Conservation (phyloP, 2,888 invertebrate species). For the Morpho helenor region DNA sequence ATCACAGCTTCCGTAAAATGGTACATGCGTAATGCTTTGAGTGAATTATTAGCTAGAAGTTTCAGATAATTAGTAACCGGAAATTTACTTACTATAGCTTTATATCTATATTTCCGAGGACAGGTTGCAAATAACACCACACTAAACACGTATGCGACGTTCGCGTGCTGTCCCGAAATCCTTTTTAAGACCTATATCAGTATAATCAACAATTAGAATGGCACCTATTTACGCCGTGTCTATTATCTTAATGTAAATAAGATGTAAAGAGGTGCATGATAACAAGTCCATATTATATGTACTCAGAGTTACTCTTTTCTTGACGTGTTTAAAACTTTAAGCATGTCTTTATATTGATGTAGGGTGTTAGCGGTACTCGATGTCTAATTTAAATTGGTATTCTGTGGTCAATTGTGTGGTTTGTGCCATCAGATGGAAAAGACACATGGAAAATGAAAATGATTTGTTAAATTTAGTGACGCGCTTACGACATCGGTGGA, state of each 20-base stretch:
- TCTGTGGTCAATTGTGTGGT: slow-evolving; percentile 15
- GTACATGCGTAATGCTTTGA: too few species aligned
- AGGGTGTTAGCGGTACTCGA: background rate
- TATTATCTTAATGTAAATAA: slow-evolving; percentile 38
- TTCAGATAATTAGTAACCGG: too few species aligned
- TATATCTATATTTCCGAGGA: too few species aligned
- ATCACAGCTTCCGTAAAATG: too few species aligned
- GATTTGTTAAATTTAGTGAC: slow-evolving; percentile 6
- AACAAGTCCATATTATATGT: slow-evolving; percentile 12
- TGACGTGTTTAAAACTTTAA: background rate
- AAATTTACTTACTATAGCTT: too few species aligned
- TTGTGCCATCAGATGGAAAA: slow-evolving; percentile 17
- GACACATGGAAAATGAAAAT: slow-evolving; percentile 17
- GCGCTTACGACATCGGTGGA: slow-evolving; percentile 33
- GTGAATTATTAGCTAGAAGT: too few species aligned
- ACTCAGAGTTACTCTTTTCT: slow-evolving; percentile 4
- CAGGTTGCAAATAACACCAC: too few species aligned
- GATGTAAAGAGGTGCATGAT: slow-evolving; percentile 24
- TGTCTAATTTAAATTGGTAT: slow-evolving; percentile 20
- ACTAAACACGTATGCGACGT: too few species aligned
- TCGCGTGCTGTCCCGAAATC: too few species aligned
- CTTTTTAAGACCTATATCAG: too few species aligned
- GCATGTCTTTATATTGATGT: background rate
- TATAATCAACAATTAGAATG: too few species aligned
- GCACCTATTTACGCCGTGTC: slow-evolving; percentile 32